Base-by-base conservation (phyloP, 2,113 vertebrate genomes). In the Pedetes capensis region DNA sequence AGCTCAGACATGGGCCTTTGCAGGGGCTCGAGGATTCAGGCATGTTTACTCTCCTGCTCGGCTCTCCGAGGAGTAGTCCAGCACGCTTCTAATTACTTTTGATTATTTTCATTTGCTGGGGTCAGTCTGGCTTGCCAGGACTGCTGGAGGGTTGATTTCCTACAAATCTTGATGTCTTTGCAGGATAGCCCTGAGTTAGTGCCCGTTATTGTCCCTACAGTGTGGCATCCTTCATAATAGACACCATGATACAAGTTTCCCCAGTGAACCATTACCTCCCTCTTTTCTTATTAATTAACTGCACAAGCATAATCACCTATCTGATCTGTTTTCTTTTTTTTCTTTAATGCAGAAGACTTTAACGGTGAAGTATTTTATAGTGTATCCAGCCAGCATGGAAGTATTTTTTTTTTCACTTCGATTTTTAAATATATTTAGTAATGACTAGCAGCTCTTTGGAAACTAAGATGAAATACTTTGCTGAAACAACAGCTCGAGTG, bases 61-160 rank as follows among this genome's bases (percentile, higher is more conserved):
- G 99, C 99, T 99, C 99, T 99, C 99, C 71, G 98, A 99, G 98
- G 99, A 99, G 98, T 98, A 99, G 98, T 99, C 98, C 98, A 98
- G 99, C 99, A 99, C 99, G 99, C 99, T 99, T 99, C 99, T 99
- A 99, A 99, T 99, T 99, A 99, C 99, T 99, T 99, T 98, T 99
- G 99, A 99, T 99, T 99, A 99, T 99, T 99, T 99, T 99, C 99
- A 99, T 99, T 99, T 99, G 99, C 99, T 98, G 97, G 98, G 99
- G 99, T 99, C 99, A 99, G 99, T 97, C 99, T 99, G 98, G 98
- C 98, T 99, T 99, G 99, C 99, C 98, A 97, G 98, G 97, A 98
- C 96, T 95, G 98, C 98, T 98, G 97, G 98, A 99, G 98, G 99
- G 99, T 98, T 98, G 98, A 98, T 99, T 99, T 99, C 98, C 99